These are phyloP conservation scores for Brenthis daphne DNA, from an alignment of 2,888 invertebrate species.

Conservation along the genomic window DNA sequence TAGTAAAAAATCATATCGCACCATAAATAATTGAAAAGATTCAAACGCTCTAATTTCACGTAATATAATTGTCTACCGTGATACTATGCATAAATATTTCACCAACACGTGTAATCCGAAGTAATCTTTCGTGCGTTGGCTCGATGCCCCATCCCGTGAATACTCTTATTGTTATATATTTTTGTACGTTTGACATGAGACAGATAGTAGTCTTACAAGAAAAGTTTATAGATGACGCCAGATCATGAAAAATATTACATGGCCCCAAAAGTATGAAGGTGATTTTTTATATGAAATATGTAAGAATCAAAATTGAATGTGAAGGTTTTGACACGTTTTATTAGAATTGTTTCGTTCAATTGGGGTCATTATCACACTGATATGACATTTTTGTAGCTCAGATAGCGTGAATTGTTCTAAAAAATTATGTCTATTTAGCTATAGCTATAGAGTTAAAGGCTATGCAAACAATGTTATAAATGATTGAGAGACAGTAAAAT, in stretches of 20 bases:
- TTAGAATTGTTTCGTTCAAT: slow-evolving; percentile 11
- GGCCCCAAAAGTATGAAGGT: slow-evolving; percentile 4
- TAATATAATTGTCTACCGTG: slow-evolving; percentile 23
- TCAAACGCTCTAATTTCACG: too few species aligned
- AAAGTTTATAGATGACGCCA: slow-evolving; percentile 21
- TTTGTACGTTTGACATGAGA: slow-evolving; percentile 30
- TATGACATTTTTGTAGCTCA: not conserved
- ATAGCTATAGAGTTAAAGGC: not conserved
- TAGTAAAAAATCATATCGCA: too few species aligned
- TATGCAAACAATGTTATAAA: not conserved
- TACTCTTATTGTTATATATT: slow-evolving; percentile 31
- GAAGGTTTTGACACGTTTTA: slow-evolving; percentile 12
- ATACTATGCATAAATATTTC: slow-evolving; percentile 29
- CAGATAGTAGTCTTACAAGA: slow-evolving; percentile 17
- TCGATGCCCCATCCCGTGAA: slow-evolving; percentile 33
- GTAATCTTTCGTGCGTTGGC: slow-evolving; percentile 34
- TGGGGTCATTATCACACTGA: slow-evolving; percentile 6
- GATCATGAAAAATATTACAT: slow-evolving; percentile 18
- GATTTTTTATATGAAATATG: not conserved
- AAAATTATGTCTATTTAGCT: not conserved
- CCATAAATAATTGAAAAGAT: too few species aligned
- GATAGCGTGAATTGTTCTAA: not conserved
- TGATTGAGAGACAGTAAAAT: not conserved
- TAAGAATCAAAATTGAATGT: slow-evolving; percentile 4
- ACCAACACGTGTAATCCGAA: slow-evolving; percentile 23